Conservation (phyloP, 1,140 invertebrate genomes). For the Bombus soroeensis region DNA sequence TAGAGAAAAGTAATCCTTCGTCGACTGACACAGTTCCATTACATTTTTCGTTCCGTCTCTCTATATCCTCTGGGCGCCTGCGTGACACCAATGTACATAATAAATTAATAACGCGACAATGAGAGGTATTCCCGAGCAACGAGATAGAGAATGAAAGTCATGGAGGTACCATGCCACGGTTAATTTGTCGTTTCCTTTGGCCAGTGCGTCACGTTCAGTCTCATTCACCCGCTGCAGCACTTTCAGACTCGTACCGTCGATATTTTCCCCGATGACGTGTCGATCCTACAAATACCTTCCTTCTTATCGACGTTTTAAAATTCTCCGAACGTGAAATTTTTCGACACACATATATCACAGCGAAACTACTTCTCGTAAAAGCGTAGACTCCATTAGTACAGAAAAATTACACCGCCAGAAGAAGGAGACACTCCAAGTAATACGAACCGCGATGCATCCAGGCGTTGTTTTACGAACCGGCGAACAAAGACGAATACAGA, state of each 20-base stretch:
- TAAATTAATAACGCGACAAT: slow-evolving; percentile 10
- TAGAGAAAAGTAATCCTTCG: not conserved
- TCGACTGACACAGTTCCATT: not conserved
- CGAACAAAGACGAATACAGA: too few species aligned
- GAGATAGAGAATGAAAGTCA: slow-evolving; percentile 3
- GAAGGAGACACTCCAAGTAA: too few species aligned
- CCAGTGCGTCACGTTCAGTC: not conserved
- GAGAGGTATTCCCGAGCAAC: slow-evolving; percentile 1
- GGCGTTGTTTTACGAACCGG: too few species aligned
- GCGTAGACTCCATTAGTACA: too few species aligned
- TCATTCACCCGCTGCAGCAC: not conserved
- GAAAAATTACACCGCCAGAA: too few species aligned
- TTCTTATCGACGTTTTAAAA: not conserved
- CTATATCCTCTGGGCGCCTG: not conserved
- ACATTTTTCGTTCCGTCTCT: not conserved
- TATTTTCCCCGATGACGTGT: not conserved
- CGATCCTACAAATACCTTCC: not conserved
- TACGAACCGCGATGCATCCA: too few species aligned
- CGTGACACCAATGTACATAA: not conserved
- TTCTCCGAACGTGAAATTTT: not conserved
- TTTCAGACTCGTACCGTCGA: too few species aligned
- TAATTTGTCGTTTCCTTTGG: slow-evolving; percentile 63
- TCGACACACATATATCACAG: not conserved
- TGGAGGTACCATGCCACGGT: slow-evolving; percentile 26
- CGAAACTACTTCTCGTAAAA: not conserved